Evolutionary conservation across 2,113 vertebrate genomes (phyloP), one percentile per base, ranked within the genome.

Genomic region (Sinocyclocheilus maitianheensis): DNA sequence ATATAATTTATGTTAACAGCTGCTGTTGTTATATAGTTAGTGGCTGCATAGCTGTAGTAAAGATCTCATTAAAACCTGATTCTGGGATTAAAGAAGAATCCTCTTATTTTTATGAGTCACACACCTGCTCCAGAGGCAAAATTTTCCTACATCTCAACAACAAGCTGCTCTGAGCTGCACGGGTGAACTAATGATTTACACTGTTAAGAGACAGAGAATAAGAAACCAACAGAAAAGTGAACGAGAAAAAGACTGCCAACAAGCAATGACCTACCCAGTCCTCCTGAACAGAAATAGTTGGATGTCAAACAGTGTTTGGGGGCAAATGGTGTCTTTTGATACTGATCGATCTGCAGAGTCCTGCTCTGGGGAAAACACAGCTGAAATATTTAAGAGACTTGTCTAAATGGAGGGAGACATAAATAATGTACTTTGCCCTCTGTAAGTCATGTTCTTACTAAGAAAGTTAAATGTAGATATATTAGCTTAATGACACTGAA

Each of bases 301-400:
- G 43, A 30, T 88, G 88, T 91, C 89, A 89, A 90, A 91, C 92
- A 91, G 87, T 86, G 86, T 91, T 93, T 88, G 87, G 91, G 89
- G 89, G 87, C 88, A 91, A 94, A 92, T 65, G 60, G 71, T 88
- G 90, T 88, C 91, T 93, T 93, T 93, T 93, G 91, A 94, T 94
- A 91, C 91, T 80, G 88, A 95, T 94, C 90, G 92, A 95, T 94
- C 92, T 87, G 85, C 87, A 77, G 30, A 85, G 87, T 84, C 72
- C 85, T 84, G 88, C 90, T 93, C 92, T 91, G 89, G 89, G 91
- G 88, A 91, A 90, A 88, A 84, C 77, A 62, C 20, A 74, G 76
- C 84, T 93, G 85, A 93, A 94, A 93, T 94, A 94, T 93, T 94
- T 90, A 93, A 91, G 91, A 85, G 88, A 84, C 55, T 75, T 77